Base-by-base conservation (phyloP, 2,797 vertebrate species). In the Pseudochaenichthys georgianus region DNA sequence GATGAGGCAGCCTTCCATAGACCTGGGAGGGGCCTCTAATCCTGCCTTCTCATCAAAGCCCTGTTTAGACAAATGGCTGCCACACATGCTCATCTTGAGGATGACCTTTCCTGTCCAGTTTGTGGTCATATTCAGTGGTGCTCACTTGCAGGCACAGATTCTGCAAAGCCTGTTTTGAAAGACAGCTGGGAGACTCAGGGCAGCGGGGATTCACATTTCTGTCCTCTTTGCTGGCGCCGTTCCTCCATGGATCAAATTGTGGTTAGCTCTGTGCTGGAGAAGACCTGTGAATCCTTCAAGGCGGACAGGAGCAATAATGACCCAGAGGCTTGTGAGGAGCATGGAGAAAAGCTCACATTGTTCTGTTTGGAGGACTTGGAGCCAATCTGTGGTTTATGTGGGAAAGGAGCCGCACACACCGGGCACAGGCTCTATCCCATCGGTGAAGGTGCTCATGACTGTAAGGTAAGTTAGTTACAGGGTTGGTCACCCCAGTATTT, bases 61-160 rank as follows among this genome's bases (percentile, higher is more conserved):
- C 78, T 43, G 55, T 47, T 53, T 84, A 64, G 64, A 86, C 88
- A 74, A 75, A 95, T 95, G 94, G 87, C 93, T 51, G 86, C 78
- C 78, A 88, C 87, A 73, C 82, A 51, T 21, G 52, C 61, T 73
- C 73, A 55, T 65, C 80, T 48, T 1, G 89, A 93, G 53, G 96
- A 97, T 53, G 96, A 97, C 77, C 89, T 98, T 73, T 92, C 93
- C 7, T 97, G 97, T 55, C 96, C 96, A 55, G 86, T 97, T 77
- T 98, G 97, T 82, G 96, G 96, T 67, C 92, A 95, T 3, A 95
- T 96, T 31, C 97, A 0, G 96, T 96, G 75, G 96, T 95, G 3
- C 94, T 97, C 0, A 88, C 91, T 58, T 97, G 96, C 83, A 95
- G 93, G 58, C 97, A 97, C 83, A 95, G 93, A 83, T 97, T 97